A percentile compares a stretch with the other conserved stretches of the same genome.
These are phyloP conservation scores for Tiliqua scincoides DNA, from an alignment of 2,113 vertebrate genomes.

Conservation along the genomic window DNA sequence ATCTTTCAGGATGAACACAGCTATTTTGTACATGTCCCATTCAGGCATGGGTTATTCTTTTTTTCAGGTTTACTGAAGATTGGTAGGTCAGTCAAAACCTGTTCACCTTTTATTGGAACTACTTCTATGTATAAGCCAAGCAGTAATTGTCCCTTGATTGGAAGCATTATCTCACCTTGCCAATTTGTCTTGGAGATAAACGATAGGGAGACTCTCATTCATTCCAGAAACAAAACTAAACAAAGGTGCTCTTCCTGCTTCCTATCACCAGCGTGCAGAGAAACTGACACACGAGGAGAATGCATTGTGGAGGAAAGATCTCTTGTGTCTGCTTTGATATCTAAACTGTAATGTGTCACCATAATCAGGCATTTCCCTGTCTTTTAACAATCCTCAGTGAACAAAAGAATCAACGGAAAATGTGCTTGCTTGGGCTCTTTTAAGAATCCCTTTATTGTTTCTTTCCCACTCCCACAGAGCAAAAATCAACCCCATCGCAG, in stretches of 20 bases:
- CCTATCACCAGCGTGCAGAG: background rate
- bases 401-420: background rate
- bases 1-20: accelerated
- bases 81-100: background rate
- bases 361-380: accelerated
- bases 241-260: constrained; percentile 15
- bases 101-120: background rate
- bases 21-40: accelerated
- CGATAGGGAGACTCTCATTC: constrained; percentile 4
- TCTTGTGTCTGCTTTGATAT: background rate
- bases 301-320: constrained; percentile 4
- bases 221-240: constrained; percentile 22
- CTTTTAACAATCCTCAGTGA: background rate
- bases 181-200: constrained; percentile 20
- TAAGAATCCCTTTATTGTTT: constrained; percentile 32
- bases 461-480: constrained; percentile 77
- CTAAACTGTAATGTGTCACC: background rate
- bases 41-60: accelerated
- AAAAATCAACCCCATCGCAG: constrained; percentile 93
- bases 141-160: accelerated
- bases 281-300: background rate
- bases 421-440: background rate
- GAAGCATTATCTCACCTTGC: background rate
- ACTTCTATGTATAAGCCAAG: background rate
- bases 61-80: background rate